Conservation (phyloP, 2,888 invertebrate species). For the Megastigmus dorsalis region DNA sequence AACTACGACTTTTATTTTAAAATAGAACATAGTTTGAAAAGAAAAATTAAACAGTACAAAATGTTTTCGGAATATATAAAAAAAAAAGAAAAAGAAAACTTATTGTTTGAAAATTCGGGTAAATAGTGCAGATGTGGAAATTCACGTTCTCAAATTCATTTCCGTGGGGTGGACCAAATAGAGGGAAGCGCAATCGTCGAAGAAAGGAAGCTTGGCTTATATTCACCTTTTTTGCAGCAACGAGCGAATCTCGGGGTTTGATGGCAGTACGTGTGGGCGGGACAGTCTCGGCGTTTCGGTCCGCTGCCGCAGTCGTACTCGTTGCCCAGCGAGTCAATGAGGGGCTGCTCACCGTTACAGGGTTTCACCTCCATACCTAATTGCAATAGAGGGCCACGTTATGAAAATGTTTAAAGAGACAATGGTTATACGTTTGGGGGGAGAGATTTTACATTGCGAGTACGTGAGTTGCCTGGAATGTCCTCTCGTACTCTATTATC, state of each 20-base stretch:
- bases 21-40: too few species aligned
- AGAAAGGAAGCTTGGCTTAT: too few species aligned
- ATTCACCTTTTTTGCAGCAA: slow-evolving; percentile 85
- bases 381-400: neutral
- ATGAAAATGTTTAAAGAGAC: slow-evolving; percentile 42
- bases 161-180: too few species aligned
- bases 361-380: slow-evolving; percentile 87
- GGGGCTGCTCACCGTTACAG: slow-evolving; percentile 88
- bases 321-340: slow-evolving; percentile 83
- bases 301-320: slow-evolving; percentile 91
- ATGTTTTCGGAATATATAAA: too few species aligned
- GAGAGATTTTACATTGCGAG: neutral
- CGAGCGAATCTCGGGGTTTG: slow-evolving; percentile 87
- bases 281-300: slow-evolving; percentile 86
- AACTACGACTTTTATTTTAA: too few species aligned
- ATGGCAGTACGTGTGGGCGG: slow-evolving; percentile 91
- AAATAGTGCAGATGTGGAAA: too few species aligned
- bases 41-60: too few species aligned
- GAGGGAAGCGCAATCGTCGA: too few species aligned
- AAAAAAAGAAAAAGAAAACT: too few species aligned
- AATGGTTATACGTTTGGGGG: too few species aligned
- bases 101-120: too few species aligned
- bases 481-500: neutral
- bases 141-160: too few species aligned
- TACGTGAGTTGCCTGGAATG: neutral